Evolutionary conservation across 2,113 vertebrate genomes (phyloP).

Genomic region (Shinisaurus crocodilurus): DNA sequence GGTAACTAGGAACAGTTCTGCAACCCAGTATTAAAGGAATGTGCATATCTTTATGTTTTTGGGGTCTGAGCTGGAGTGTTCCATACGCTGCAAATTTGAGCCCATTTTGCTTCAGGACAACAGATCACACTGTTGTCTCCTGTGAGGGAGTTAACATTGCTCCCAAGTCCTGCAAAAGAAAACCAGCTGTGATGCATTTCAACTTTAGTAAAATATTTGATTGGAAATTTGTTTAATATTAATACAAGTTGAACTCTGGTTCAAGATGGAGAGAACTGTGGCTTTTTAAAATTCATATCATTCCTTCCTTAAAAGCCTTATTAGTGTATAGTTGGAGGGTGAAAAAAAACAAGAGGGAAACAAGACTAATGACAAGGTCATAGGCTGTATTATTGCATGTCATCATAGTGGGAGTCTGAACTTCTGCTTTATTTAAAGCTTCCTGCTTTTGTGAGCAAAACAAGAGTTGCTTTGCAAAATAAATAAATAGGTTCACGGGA

Average conservation of each 20-base stretch:
- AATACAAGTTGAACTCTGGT: slow-evolving; percentile 66
- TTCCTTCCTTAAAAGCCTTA: slow-evolving; percentile 70
- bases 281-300: slow-evolving; percentile 74
- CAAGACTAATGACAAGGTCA: slow-evolving; percentile 73
- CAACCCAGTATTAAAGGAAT: neutral
- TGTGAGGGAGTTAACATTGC: slow-evolving; percentile 40
- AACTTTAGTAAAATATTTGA: slow-evolving; percentile 64
- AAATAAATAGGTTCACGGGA: slow-evolving; percentile 60
- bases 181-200: slow-evolving; percentile 50
- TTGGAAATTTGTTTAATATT: slow-evolving; percentile 64
- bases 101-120: slow-evolving; percentile 62
- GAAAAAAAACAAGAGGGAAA: slow-evolving; percentile 60
- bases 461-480: slow-evolving; percentile 63
- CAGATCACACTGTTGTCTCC: slow-evolving; percentile 50
- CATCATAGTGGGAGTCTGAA: slow-evolving; percentile 44
- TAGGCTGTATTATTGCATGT: slow-evolving; percentile 61
- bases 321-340: slow-evolving; percentile 68
- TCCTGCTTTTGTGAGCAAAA: slow-evolving; percentile 54
- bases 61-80: neutral
- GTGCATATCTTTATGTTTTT: neutral
- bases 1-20: neutral
- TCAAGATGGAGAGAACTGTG: slow-evolving; percentile 55
- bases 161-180: slow-evolving; percentile 23
- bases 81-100: neutral
- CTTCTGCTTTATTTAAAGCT: slow-evolving; percentile 67